A percentile compares a stretch with the other conserved stretches of the same genome.
Evolutionary conservation across 2,797 vertebrate genomes (phyloP).

Genomic region (Coregonus sp.): DNA sequence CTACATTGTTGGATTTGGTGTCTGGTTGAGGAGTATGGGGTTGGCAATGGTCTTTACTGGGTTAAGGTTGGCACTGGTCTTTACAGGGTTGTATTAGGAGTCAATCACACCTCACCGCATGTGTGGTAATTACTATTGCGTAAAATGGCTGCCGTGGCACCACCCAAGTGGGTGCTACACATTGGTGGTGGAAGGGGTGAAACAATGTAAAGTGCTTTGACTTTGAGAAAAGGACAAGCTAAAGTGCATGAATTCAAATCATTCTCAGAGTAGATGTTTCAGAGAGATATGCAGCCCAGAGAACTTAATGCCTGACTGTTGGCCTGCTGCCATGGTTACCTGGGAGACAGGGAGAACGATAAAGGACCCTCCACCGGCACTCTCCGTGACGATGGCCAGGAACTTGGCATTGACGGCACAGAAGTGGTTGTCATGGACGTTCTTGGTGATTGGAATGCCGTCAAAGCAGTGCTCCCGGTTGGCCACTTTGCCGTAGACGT

Average conservation of each 20-base stretch:
- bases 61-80: too few species aligned
- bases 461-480: constrained; percentile 96
- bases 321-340: constrained; percentile 71
- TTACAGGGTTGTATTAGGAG: background rate
- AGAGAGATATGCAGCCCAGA: background rate
- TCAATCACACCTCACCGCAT: background rate
- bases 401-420: constrained; percentile 93
- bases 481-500: constrained; percentile 94
- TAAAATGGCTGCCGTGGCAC: background rate
- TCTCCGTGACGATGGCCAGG: constrained; percentile 94
- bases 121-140: background rate
- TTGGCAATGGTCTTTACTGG: too few species aligned
- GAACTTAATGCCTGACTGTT: background rate
- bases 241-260: background rate
- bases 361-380: constrained; percentile 91
- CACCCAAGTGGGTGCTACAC: background rate
- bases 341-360: constrained; percentile 91
- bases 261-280: background rate
- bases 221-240: background rate
- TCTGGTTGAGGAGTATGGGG: constrained; percentile 17
- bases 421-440: constrained; percentile 98
- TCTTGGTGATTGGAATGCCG: constrained; percentile 95
- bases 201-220: background rate
- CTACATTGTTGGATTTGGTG: constrained; percentile 33
- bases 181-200: background rate